Conservation (phyloP, 2,888 invertebrate genomes). For the Agrochola lota region DNA sequence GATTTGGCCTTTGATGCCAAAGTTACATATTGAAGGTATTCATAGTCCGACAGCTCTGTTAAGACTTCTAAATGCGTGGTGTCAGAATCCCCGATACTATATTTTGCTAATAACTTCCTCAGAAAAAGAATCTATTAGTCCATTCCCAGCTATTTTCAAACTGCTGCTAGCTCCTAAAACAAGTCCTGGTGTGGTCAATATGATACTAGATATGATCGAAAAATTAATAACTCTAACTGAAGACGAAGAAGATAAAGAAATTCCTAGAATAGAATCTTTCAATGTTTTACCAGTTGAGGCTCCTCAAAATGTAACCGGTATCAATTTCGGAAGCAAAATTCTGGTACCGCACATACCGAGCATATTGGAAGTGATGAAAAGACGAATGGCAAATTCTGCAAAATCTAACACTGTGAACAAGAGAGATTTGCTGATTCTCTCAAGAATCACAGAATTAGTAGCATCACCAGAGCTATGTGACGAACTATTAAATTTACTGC, state of each 20-base stretch:
- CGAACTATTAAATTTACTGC: conserved; percentile 92
- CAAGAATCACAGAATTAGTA: conserved; percentile 94
- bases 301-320: conserved; percentile 76
- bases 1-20: conserved; percentile 95
- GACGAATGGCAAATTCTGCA: conserved; percentile 91
- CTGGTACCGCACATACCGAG: conserved; percentile 93
- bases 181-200: conserved; percentile 91
- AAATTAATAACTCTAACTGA: conserved; percentile 92
- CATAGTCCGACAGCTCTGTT: conserved; percentile 95
- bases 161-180: conserved; percentile 93
- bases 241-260: conserved; percentile 89
- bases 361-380: conserved; percentile 93
- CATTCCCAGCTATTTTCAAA: conserved; percentile 93
- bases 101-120: conserved; percentile 92
- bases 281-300: conserved; percentile 74
- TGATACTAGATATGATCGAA: conserved; percentile 94
- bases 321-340: conserved; percentile 94
- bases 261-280: conserved; percentile 83
- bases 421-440: conserved; percentile 93
- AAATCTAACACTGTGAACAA: conserved; percentile 91
- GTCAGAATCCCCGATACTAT: conserved; percentile 94
- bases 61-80: conserved; percentile 95
- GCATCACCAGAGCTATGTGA: conserved; percentile 92
- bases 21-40: conserved; percentile 94
- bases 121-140: conserved; percentile 86